Percentiles rank a stretch among this genome's conserved stretches.
phyloP scores from a whole-genome alignment of 2,888 invertebrate species.

The Pterostichus madidus region DNA sequence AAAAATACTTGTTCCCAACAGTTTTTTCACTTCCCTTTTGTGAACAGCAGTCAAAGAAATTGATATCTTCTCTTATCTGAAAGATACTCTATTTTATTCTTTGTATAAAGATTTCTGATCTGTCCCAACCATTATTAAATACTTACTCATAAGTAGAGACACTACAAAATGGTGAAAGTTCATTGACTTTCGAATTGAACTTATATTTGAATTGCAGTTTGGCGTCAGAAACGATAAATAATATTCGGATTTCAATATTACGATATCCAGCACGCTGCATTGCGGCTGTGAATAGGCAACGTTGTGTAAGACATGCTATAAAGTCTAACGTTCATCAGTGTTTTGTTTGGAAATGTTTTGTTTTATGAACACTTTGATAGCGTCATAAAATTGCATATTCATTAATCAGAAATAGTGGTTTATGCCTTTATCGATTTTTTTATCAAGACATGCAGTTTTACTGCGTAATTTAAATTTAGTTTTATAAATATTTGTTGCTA shows the following conservation, averaged over 20 bases:
- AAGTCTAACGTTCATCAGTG: constrained; percentile 22
- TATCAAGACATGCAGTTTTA: no score
- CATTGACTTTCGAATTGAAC: constrained; percentile 23
- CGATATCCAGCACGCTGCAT: neutral
- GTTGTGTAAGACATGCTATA: constrained; percentile 7
- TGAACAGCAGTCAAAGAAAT: constrained; percentile 38
- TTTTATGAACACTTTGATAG: neutral
- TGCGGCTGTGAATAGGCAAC: neutral
- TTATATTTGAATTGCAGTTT: constrained; percentile 16
- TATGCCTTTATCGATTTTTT: no score
- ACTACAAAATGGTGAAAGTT: constrained; percentile 13
- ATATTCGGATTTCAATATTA: constrained; percentile 27
- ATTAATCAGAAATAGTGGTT: no score
- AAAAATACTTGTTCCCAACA: constrained; percentile 31
- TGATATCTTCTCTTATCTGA: constrained; percentile 60
- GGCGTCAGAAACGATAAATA: constrained; percentile 40
- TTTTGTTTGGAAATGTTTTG: neutral
- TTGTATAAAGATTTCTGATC: constrained; percentile 45
- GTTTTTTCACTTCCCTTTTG: constrained; percentile 44
- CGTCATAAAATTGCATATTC: no score
- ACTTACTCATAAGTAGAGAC: neutral
- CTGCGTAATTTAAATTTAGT: no score
- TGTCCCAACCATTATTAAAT: constrained; percentile 44
- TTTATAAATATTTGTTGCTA: no score
- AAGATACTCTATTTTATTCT: constrained; percentile 55